Evolutionary conservation across 2,113 vertebrate species (phyloP), one percentile per base, ranked within the genome.

Genomic region (Paedocypris sp.): DNA sequence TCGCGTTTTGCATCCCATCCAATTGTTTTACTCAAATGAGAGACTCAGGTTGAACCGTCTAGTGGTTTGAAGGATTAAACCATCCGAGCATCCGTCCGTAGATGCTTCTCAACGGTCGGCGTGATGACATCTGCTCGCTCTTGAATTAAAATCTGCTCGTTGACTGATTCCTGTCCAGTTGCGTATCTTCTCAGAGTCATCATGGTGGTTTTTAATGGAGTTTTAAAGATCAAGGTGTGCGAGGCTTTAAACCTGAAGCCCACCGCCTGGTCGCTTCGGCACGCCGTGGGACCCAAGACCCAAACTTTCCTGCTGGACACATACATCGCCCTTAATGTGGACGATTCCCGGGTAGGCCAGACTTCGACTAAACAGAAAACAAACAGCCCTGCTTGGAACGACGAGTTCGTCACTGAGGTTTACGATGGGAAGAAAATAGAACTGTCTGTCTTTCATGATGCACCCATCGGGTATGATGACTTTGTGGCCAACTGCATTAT

Each of bases 401-500:
- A 99, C 67, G 95, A 99, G 73, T 99, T 98, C 80, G 92, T 93
- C 77, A 96, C 93, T 0, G 93, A 99, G 48, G 94, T 99, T 62
- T 87, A 87, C 16, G 93, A 97, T 52, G 95, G 94, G 60, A 82
- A 89, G 78, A 95, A 91, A 74, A 91, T 99, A 68, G 95, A 99
- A 81, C 82, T 99, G 83, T 94, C 94, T 0, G 95, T 99, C 51
- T 99, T 99, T 83, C 95, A 99, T 3, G 95, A 99, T 70, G 92
- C 95, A 36, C 94, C 95, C 71, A 99, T 99, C 19, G 95, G 95
- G 69, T 99, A 99, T 59, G 94, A 99, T 6, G 94, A 99, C 85
- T 99, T 99, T 68, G 95, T 99, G 80, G 95, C 95, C 75, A 98
- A 99, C 83, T 98, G 94, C 87, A 97, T 91, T 78, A 98, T 98